Evolutionary conservation across 2,113 vertebrate species (phyloP).

Genomic region (Synodontis membranacea): DNA sequence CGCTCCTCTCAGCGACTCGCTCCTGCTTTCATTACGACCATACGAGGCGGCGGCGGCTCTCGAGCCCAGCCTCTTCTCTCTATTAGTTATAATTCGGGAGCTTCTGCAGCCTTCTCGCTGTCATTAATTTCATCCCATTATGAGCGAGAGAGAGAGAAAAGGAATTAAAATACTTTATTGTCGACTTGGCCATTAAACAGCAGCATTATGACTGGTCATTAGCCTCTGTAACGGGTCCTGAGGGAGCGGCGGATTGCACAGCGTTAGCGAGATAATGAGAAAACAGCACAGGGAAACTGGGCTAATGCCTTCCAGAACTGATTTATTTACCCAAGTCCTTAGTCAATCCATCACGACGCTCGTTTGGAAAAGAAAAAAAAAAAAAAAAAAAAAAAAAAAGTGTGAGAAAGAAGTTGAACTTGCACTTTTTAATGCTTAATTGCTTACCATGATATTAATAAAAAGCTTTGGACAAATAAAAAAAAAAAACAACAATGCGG

Average conservation of each 20-base stretch:
- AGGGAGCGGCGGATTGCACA: conserved; percentile 61
- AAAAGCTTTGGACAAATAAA: conserved; percentile 11
- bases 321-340: conserved; percentile 53
- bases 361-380: conserved; percentile 14
- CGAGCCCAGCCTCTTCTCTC: conserved; percentile 24
- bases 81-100: conserved; percentile 60
- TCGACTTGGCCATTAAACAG: conserved; percentile 70
- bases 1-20: conserved; percentile 52
- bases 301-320: conserved; percentile 55
- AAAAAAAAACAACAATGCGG: too few relatives aligned
- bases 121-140: conserved; percentile 73
- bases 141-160: conserved; percentile 67
- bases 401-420: neutral
- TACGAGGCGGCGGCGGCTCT: conserved; percentile 34
- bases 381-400: neutral
- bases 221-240: conserved; percentile 69
- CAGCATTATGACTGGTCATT: conserved; percentile 73
- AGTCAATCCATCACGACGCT: conserved; percentile 40
- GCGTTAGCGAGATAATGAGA: conserved; percentile 67
- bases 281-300: conserved; percentile 59
- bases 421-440: neutral
- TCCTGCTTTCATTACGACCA: conserved; percentile 59
- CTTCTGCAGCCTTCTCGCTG: conserved; percentile 58
- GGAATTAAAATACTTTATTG: conserved; percentile 73
- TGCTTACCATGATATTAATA: neutral